Conservation (phyloP, 1,140 invertebrate genomes). For the Lasioglossum albipes region DNA sequence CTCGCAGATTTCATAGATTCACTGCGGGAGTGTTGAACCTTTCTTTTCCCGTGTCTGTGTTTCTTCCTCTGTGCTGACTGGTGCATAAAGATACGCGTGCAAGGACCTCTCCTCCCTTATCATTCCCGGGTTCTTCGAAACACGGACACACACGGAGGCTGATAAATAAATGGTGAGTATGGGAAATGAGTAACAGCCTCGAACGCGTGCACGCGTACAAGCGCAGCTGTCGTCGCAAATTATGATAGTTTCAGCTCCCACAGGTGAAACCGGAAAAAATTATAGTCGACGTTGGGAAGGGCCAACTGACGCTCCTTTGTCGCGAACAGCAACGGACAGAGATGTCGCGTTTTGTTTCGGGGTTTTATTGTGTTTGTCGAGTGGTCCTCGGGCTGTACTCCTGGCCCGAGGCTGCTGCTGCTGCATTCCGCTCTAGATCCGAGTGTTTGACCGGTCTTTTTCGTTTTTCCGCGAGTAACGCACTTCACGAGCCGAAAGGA, state of each 20-base stretch:
- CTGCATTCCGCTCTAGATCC: no score
- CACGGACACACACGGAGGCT: slow-evolving; percentile 8
- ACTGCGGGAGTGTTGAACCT: background rate
- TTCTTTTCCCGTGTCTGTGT: slow-evolving; percentile 7
- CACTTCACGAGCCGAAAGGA: background rate
- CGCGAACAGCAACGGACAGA: background rate
- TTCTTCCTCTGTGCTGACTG: background rate
- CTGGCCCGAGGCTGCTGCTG: background rate
- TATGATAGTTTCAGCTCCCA: slow-evolving; percentile 22
- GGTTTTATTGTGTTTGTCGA: background rate
- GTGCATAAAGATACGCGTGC: slow-evolving; percentile 1
- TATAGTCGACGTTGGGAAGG: background rate
- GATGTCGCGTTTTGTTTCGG: slow-evolving; percentile 8
- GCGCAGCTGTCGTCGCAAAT: slow-evolving; percentile 51
- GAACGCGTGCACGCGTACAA: no score
- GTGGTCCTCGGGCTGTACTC: background rate
- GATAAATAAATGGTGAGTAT: slow-evolving; percentile 38
- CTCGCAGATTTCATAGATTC: background rate
- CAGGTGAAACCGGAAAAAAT: slow-evolving; percentile 21
- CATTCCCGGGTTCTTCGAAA: background rate
- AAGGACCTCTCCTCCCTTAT: slow-evolving; percentile 36
- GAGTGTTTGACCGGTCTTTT: no score
- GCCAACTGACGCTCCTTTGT: background rate
- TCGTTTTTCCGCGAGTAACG: no score
- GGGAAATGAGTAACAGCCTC: slow-evolving; percentile 37